phyloP scores from a whole-genome alignment of 1,140 invertebrate genomes.

The Sesamia nonagrioides region DNA sequence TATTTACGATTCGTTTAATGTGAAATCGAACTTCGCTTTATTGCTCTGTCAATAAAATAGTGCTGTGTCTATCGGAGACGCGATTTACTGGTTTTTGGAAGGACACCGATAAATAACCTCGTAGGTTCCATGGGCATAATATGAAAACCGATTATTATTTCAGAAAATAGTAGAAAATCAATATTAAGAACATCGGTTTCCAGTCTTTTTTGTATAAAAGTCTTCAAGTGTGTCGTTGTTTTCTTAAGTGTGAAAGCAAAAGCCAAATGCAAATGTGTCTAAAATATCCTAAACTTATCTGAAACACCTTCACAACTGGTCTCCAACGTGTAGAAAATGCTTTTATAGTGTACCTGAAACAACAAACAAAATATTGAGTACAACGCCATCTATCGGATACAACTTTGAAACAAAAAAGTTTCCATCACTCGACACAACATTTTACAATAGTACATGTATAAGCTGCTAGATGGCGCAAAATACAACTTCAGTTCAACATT shows the following conservation, averaged over 20 bases:
- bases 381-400: conserved; percentile 53
- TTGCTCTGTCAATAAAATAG: not conserved
- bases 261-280: not conserved
- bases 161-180: no score
- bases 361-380: conserved; percentile 49
- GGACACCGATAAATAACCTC: not conserved
- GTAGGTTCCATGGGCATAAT: no score
- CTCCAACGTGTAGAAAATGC: not conserved
- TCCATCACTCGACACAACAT: not conserved
- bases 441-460: conserved; percentile 39
- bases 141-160: no score
- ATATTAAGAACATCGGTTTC: no score
- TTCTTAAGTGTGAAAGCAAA: not conserved
- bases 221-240: no score
- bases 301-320: not conserved
- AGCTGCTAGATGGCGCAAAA: conserved; percentile 57
- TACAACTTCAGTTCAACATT: conserved; percentile 38
- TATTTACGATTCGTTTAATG: conserved; percentile 9
- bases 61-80: not conserved
- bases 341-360: conserved; percentile 55
- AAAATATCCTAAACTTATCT: conserved; percentile 15
- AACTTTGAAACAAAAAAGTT: conserved; percentile 29
- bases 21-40: not conserved
- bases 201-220: no score
- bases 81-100: not conserved